These are phyloP conservation scores for Heteromormyrus szaboi DNA, from an alignment of 2,797 vertebrate genomes.

Conservation along the genomic window DNA sequence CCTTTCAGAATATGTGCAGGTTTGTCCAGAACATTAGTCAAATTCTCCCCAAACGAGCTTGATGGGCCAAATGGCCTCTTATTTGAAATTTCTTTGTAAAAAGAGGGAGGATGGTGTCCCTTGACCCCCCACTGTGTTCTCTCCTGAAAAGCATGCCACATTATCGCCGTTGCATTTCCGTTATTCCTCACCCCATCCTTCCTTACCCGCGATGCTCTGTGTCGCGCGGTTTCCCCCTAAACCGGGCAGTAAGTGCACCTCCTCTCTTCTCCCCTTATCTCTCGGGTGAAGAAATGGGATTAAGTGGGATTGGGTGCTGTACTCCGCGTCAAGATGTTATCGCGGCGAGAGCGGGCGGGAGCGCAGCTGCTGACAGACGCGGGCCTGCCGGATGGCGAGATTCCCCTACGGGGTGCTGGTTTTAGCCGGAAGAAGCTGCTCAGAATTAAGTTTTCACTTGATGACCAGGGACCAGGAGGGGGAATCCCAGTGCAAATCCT, in stretches of 20 bases:
- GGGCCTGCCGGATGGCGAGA: neutral
- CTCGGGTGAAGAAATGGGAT: slow-evolving; percentile 2
- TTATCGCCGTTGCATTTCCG: neutral
- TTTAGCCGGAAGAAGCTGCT: neutral
- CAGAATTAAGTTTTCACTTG: neutral
- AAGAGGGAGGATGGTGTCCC: neutral
- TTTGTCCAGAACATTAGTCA: neutral
- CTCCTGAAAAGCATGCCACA: neutral
- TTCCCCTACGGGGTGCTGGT: neutral
- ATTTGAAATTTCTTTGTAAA: neutral
- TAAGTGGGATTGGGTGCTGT: neutral
- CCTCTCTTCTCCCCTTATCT: neutral
- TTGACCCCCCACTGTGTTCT: neutral
- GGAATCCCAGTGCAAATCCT: neutral
- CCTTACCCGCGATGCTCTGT: neutral
- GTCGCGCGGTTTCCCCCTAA: neutral
- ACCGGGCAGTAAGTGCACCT: neutral
- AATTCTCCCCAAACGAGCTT: neutral
- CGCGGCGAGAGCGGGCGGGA: neutral
- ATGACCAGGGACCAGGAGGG: neutral
- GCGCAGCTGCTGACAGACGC: neutral
- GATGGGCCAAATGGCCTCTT: neutral
- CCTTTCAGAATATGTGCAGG: neutral
- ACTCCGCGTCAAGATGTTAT: neutral
- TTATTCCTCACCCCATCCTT: neutral